phyloP scores from a whole-genome alignment of 2,888 invertebrate species.

The Metallyticus violacea region DNA sequence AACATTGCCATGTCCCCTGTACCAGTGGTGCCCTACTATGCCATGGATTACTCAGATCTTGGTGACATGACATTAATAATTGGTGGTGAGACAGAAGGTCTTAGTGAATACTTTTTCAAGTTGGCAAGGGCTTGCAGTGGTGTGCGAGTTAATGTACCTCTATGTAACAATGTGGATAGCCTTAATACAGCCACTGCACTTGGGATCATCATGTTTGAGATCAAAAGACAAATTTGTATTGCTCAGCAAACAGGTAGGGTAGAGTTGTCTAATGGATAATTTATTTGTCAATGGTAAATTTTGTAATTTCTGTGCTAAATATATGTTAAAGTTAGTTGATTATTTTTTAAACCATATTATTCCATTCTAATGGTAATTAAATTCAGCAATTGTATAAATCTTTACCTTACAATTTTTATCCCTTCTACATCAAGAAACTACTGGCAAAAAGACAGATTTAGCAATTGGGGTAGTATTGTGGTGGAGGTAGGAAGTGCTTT shows the following conservation, averaged over 20 bases:
- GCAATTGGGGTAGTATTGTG: too few species aligned
- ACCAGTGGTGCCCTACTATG: conserved; percentile 62
- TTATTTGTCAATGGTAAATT: too few species aligned
- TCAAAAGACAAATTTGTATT: conserved; percentile 57
- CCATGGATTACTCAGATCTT: conserved; percentile 54
- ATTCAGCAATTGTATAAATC: too few species aligned
- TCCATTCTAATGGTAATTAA: too few species aligned
- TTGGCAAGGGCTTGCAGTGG: conserved; percentile 59
- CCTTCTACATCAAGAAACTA: too few species aligned
- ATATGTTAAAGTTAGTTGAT: too few species aligned
- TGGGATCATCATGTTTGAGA: conserved; percentile 81
- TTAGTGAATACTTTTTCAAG: conserved; percentile 68
- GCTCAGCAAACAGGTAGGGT: background rate
- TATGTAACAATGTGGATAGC: conserved; percentile 75
- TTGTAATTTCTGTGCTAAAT: too few species aligned
- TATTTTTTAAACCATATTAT: too few species aligned
- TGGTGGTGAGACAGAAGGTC: conserved; percentile 86
- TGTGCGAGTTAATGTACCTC: conserved; percentile 72
- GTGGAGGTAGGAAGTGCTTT: too few species aligned
- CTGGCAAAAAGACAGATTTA: too few species aligned
- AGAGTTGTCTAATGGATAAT: background rate
- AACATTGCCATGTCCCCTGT: conserved; percentile 41
- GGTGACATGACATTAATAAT: conserved; percentile 67
- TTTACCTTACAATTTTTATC: too few species aligned
- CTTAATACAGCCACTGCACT: conserved; percentile 81